Base-by-base conservation (phyloP, 2,797 vertebrate species). In the Morus bassanus region DNA sequence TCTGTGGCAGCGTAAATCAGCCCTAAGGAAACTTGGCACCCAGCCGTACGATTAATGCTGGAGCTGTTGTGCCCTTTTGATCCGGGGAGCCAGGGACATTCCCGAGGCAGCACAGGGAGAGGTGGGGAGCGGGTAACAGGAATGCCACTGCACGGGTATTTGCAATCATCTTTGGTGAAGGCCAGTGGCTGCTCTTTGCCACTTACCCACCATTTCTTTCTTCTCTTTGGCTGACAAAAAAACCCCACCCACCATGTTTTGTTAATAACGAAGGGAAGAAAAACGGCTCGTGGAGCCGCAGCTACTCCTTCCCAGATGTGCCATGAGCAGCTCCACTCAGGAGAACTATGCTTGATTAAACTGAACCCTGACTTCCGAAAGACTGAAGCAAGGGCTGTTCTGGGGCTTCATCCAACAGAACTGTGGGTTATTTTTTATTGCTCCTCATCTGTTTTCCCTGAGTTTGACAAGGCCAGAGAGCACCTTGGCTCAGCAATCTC, bases 401-500 rank as follows among this genome's bases (percentile, higher is more conserved):
- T 51, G 43, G 37, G 60, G 41, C 30, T 68, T 88, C 48, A 41
- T 85, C 53, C n/a, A 68, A 3, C 46, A 59, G 22, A 91, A 77
- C 23, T 22, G 31, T 56, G 37, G 33, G 31, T 79, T 88, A 61
- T 72, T 87, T 87, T 88, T 77, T 64, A 60, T 88, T 53, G 65
- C 23, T 70, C 4, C 65, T 91, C n/a, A 18, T 85, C 74, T 73
- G 28, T 76, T 92, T 77, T 82, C 37, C 45, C 73, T 56, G 79
- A 33, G 91, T 91, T 75, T 89, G 80, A 74, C 80, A 96, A 89
- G 78, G 54, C 51, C 69, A 64, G 79, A 86, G 76, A 67, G 39
- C 5, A 4, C 28, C 43, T 85, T 84, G 63, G 53, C 19, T 91
- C 76, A 50, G 76, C 1, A 4, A 82, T 56, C 67, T 80, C 64